Evolutionary conservation across 2,888 invertebrate species (phyloP).

Genomic region (Argyresthia goedartella): DNA sequence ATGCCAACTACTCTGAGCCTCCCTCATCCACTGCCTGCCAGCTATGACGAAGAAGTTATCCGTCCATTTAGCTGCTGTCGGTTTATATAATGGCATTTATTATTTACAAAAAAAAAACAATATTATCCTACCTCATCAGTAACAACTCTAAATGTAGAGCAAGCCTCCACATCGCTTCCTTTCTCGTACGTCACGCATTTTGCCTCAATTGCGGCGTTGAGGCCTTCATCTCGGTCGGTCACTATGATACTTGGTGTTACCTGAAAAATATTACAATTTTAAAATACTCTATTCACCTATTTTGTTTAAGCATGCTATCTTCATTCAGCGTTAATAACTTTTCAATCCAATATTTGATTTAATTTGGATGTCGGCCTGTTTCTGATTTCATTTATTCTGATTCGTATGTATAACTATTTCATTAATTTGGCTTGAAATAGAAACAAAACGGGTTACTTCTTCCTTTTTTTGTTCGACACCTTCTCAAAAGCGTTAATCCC

Average conservation of each 20-base stretch:
- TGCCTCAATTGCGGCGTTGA: slow-evolving; percentile 78
- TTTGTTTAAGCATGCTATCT: not conserved
- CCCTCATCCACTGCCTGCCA: too few relatives aligned
- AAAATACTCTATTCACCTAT: not conserved
- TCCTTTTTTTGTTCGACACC: not conserved
- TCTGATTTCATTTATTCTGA: not conserved
- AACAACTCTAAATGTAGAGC: slow-evolving; percentile 75
- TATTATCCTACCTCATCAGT: slow-evolving; percentile 75
- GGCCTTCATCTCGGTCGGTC: slow-evolving; percentile 79
- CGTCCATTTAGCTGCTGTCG: too few relatives aligned
- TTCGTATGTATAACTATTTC: too few relatives aligned
- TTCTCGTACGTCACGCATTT: slow-evolving; percentile 72
- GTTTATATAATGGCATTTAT: too few relatives aligned
- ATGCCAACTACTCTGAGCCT: too few relatives aligned
- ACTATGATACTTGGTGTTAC: slow-evolving; percentile 73
- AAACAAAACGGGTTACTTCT: not conserved
- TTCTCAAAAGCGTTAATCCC: too few relatives aligned
- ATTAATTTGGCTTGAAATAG: too few relatives aligned
- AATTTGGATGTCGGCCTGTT: not conserved
- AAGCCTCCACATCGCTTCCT: slow-evolving; percentile 75
- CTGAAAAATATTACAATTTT: slow-evolving; percentile 21
- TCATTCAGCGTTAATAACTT: not conserved
- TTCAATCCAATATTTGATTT: not conserved
- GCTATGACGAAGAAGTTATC: too few relatives aligned
- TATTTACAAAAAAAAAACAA: too few relatives aligned